Evolutionary conservation across 1,140 invertebrate genomes (phyloP).

Genomic region (Trichonephila clavata): DNA sequence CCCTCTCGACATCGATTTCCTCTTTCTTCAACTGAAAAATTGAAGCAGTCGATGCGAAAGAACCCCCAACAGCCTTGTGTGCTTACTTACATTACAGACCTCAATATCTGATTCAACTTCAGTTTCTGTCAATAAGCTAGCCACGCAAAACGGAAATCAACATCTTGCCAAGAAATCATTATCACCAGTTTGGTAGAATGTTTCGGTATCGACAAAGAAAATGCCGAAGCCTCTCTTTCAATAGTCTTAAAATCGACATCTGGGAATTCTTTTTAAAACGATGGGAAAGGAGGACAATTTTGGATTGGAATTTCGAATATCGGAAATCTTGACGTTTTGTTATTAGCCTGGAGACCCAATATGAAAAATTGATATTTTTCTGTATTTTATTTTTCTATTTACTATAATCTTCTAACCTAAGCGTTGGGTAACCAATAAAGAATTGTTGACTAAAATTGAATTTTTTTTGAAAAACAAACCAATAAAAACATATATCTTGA

Average conservation of each 20-base stretch:
- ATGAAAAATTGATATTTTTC: background rate
- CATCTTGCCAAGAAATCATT: slow-evolving; percentile 33
- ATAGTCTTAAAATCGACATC: background rate
- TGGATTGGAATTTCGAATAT: slow-evolving; percentile 16
- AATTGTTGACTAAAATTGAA: background rate
- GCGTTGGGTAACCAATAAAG: background rate
- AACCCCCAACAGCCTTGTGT: background rate
- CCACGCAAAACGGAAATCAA: slow-evolving; percentile 44
- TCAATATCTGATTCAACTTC: slow-evolving; percentile 4
- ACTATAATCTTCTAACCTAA: background rate
- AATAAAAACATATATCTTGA: no score
- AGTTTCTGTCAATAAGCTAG: slow-evolving; percentile 28
- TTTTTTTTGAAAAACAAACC: background rate
- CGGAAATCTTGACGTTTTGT: background rate
- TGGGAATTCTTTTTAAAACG: background rate
- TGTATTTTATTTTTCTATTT: background rate
- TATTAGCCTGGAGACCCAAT: background rate
- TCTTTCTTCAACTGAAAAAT: background rate
- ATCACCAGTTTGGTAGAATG: background rate
- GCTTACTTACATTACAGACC: background rate
- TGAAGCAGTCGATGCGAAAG: background rate
- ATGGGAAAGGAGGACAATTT: background rate
- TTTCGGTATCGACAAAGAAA: slow-evolving; percentile 9
- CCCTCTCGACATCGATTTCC: slow-evolving; percentile 11
- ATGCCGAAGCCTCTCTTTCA: slow-evolving; percentile 5